phyloP scores from a whole-genome alignment of 1,140 invertebrate species.

The Adoxophyes honmai region DNA sequence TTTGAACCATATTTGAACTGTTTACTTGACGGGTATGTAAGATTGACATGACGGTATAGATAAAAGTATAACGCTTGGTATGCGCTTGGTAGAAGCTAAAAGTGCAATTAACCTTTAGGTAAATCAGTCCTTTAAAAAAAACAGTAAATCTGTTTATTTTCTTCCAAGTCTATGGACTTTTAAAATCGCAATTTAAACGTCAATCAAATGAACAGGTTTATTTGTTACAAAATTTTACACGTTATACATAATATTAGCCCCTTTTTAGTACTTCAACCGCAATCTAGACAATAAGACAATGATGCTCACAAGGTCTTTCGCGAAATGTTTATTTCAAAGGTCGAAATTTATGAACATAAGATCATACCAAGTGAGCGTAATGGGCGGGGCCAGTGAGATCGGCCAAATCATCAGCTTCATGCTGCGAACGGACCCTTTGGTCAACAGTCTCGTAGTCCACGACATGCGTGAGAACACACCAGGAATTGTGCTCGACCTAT shows the following conservation, averaged over 20 bases:
- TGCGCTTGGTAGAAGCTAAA: no score
- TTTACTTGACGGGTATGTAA: no score
- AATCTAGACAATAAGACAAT: background rate
- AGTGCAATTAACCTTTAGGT: no score
- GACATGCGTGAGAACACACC: slow-evolving; percentile 31
- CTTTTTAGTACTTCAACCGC: background rate
- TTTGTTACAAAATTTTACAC: no score
- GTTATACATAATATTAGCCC: background rate
- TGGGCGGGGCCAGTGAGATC: slow-evolving; percentile 43
- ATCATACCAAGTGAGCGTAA: slow-evolving; percentile 39
- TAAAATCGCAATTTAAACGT: no score
- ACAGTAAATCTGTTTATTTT: no score
- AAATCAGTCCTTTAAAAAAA: no score
- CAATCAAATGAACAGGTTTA: no score
- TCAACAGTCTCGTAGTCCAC: slow-evolving; percentile 41
- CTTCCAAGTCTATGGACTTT: no score
- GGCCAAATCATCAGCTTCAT: slow-evolving; percentile 45
- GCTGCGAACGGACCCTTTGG: slow-evolving; percentile 33
- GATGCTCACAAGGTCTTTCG: background rate
- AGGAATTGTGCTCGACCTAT: slow-evolving; percentile 42
- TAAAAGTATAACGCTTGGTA: no score
- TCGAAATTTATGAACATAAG: background rate
- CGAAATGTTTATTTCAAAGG: background rate
- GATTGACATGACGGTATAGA: no score
- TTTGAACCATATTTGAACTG: no score